These are phyloP conservation scores for Melanaphis sacchari DNA, from an alignment of 1,140 invertebrate species.

Conservation along the genomic window DNA sequence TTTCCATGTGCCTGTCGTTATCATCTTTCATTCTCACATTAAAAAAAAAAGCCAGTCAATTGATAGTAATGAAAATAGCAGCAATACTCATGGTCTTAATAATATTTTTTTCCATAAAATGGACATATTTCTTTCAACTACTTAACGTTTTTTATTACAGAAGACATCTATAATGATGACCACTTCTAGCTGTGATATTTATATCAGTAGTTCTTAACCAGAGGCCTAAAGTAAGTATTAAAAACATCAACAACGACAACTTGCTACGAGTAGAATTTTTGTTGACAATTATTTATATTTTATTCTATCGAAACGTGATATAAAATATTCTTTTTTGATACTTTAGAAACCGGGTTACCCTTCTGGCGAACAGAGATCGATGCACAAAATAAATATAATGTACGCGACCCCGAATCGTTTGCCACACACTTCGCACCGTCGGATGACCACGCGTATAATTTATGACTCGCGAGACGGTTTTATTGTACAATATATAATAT, in stretches of 20 bases:
- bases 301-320: background rate
- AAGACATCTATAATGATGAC: background rate
- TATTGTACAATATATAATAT: constrained; percentile 3
- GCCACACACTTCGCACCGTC: constrained; percentile 13
- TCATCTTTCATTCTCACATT: background rate
- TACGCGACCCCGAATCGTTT: too few species aligned
- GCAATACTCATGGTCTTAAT: too few species aligned
- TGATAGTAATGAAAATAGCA: background rate
- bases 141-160: background rate
- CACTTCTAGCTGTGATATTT: background rate
- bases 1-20: background rate
- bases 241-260: background rate
- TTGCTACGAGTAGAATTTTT: background rate
- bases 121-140: background rate
- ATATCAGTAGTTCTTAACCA: background rate
- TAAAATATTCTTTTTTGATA: background rate
- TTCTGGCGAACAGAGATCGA: background rate
- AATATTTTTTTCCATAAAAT: background rate
- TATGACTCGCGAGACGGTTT: background rate
- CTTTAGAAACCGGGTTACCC: background rate
- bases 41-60: too few species aligned
- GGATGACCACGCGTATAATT: background rate
- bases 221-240: background rate
- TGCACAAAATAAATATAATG: background rate
- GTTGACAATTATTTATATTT: background rate